A percentile compares a stretch with the other conserved stretches of the same genome.
Evolutionary conservation across 1,140 invertebrate genomes (phyloP).

Genomic region (Leptinotarsa defecta): DNA sequence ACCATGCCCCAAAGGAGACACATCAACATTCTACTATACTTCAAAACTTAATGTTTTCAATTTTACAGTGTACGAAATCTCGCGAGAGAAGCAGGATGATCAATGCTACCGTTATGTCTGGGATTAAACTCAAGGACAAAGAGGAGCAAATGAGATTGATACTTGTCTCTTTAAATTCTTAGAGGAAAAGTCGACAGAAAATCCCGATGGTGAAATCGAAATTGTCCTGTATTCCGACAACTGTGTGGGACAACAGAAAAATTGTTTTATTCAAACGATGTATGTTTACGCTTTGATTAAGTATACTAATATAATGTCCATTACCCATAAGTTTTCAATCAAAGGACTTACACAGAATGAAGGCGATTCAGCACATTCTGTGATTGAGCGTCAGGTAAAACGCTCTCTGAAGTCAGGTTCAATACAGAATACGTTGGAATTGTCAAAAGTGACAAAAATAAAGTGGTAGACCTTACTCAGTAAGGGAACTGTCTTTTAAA

Average conservation of each 20-base stretch:
- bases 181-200: neutral
- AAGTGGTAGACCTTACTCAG: too few species aligned
- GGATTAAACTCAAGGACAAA: neutral
- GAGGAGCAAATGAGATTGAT: neutral
- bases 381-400: too few species aligned
- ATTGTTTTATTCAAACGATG: conserved; percentile 7
- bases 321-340: too few species aligned
- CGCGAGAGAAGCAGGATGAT: neutral
- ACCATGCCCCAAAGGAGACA: conserved; percentile 43
- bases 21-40: conserved; percentile 34
- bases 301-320: neutral
- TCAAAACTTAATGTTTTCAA: neutral
- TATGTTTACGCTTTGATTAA: conserved; percentile 7
- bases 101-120: neutral
- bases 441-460: too few species aligned
- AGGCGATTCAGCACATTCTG: too few species aligned
- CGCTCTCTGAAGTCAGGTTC: too few species aligned
- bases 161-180: neutral
- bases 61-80: neutral
- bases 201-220: neutral
- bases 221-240: conserved; percentile 15
- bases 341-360: too few species aligned
- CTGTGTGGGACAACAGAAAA: conserved; percentile 16
- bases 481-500: too few species aligned
- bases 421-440: too few species aligned